Percentiles rank a stretch among this genome's conserved stretches.
phyloP scores from a whole-genome alignment of 2,888 invertebrate genomes.

The Pogonocherus hispidulus region DNA sequence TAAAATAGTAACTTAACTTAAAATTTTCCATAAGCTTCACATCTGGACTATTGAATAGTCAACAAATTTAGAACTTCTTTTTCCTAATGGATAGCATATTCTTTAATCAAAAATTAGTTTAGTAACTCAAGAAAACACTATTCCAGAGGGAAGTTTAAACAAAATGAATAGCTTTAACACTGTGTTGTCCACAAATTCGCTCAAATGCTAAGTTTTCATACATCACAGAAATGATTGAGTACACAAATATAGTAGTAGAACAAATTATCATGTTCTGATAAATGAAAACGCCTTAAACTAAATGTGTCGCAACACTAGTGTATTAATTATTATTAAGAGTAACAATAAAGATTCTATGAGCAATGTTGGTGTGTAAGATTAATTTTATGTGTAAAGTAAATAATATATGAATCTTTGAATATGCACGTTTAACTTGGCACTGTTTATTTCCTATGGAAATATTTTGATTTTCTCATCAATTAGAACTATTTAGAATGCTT shows the following conservation, averaged over 20 bases:
- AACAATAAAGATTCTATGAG: slow-evolving; percentile 32
- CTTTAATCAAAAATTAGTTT: no score
- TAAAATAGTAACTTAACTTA: no score
- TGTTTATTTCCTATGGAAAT: slow-evolving; percentile 31
- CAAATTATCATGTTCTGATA: slow-evolving; percentile 21
- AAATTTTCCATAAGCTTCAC: not conserved
- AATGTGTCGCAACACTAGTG: slow-evolving; percentile 19
- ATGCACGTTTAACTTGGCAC: slow-evolving; percentile 31
- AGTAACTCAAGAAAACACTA: no score
- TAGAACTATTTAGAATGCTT: not conserved
- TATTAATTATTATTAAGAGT: slow-evolving; percentile 24
- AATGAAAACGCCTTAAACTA: slow-evolving; percentile 34
- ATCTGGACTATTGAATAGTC: not conserved
- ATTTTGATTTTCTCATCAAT: not conserved
- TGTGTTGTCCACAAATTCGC: not conserved
- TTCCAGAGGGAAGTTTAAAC: not conserved
- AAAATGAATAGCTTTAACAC: not conserved
- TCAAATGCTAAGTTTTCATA: slow-evolving; percentile 4
- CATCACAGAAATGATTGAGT: slow-evolving; percentile 9
- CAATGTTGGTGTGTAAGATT: slow-evolving; percentile 35
- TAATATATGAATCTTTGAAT: slow-evolving; percentile 5
- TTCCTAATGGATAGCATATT: no score
- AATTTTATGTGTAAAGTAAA: slow-evolving; percentile 23
- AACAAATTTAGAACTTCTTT: no score
- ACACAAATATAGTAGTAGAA: slow-evolving; percentile 9